Evolutionary conservation across 2,797 vertebrate genomes (phyloP), one percentile per base, ranked within the genome.

Genomic region (Poliocrania exsul): DNA sequence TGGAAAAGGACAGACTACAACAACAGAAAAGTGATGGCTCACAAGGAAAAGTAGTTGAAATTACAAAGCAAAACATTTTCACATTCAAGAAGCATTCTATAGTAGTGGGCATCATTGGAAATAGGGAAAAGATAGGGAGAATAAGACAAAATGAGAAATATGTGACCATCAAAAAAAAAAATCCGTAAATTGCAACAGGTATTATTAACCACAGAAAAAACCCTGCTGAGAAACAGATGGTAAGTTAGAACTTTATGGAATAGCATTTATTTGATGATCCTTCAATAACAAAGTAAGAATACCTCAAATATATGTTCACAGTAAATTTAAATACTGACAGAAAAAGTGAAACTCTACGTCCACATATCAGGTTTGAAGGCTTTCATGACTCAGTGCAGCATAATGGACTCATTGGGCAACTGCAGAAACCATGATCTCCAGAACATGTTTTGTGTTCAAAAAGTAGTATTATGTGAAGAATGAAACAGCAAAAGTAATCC

Each of bases 281-380:
- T 37, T 21, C 1, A 3, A 40, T 7, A 42, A 38, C 1, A 26
- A 38, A 28, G 5, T 3, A 50, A n/a, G 72, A 87, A 46, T 5
- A 26, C 0, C 1, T 16, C 8, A 40, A 69, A 40, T 24, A n/a
- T 5, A 29, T 3, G 21, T 17, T 26, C 0, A 7, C 0, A 0
- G 3, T 6, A 51, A 66, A 33, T 25, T 13, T 20, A 42, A 75
- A 28, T 3, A 23, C 2, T 4, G 12, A 11, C 3, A 18, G 31
- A 25, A 25, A 74, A 58, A 31, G 1, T 8, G 15, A 19, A 25
- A 33, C 5, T 23, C 3, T 2, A 5, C 13, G 5, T 18, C 5
- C 0, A 0, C 9, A 6, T 4, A 2, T 1, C 11, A 5, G 11
- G 5, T 4, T 10, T 24, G 9, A 28, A 8, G 4, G 3, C 2